Evolutionary conservation across 2,888 invertebrate genomes (phyloP), one percentile per base, ranked within the genome.

Genomic region (Diplolepis rosae): DNA sequence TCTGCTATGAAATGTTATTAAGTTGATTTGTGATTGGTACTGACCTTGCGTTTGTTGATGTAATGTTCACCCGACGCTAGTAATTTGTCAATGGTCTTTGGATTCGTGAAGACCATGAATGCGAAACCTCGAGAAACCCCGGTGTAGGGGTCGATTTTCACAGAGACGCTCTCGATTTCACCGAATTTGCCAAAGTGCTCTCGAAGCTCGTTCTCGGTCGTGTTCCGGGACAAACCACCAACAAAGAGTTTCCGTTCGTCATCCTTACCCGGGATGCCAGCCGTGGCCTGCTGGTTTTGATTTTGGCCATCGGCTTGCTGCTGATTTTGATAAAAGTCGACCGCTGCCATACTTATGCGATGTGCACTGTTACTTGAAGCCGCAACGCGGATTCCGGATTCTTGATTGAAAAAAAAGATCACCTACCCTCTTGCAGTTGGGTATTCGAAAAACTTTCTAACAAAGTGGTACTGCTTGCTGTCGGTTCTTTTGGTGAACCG

Each of bases 61-160:
- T 90, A 91, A 87, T 93, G 93, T 71, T 91, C 91, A 30, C 90
- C 90, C 24, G 89, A 89, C 27, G 89, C 88, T 27, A 91, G 84
- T 4, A 91, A 86, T 84, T 90, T 87, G 88, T 92, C 91, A 76
- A 93, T 90, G 76, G 91, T 89, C 69, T 91, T 90, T 66, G 91
- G 88, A 77, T 90, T 90, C 73, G 90, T 90, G 84, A 93, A 93
- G 65, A 92, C 91, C 83, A 93, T 91, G 86, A 93, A 93, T 52
- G 92, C 93, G 86, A 93, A 93, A 54, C 93, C 93, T 82, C 93
- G 89, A 39, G 92, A 92, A 75, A 92, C 87, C 66, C 92, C 92
- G 69, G 93, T 92, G 77, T 91, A 90, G 27, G 91, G 90, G 84
- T 93, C 93, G 83, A 91, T 91, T 88, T 93, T 93, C 71, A 93